A percentile compares a stretch with the other conserved stretches of the same genome.
phyloP scores from a whole-genome alignment of 2,888 invertebrate genomes.

The Esperia sulphurella region DNA sequence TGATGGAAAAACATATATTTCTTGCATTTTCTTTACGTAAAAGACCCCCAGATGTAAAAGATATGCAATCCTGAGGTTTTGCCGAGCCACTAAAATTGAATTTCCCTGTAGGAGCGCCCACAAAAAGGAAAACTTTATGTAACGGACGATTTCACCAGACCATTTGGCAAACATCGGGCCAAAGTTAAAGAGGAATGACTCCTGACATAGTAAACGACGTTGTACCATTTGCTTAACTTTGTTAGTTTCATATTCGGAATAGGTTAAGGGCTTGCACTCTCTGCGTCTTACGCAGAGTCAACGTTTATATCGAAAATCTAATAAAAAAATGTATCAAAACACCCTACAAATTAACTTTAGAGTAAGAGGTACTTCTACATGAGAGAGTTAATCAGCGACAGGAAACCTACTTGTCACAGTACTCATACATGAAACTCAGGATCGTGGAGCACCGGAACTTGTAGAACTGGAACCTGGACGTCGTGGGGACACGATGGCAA shows the following conservation, averaged over 20 bases:
- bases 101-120: slow-evolving; percentile 5
- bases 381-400: no score
- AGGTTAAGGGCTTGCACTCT: neutral
- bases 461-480: no score
- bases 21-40: neutral
- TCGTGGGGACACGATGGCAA: no score
- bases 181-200: slow-evolving; percentile 41
- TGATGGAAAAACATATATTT: neutral
- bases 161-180: slow-evolving; percentile 48
- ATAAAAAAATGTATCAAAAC: no score
- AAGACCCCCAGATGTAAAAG: slow-evolving; percentile 2
- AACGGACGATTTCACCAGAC: slow-evolving; percentile 48
- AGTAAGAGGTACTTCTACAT: no score
- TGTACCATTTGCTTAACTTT: slow-evolving; percentile 33
- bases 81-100: slow-evolving; percentile 14
- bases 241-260: neutral
- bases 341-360: no score
- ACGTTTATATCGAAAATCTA: no score
- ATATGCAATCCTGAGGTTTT: slow-evolving; percentile 10
- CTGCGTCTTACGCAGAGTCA: neutral
- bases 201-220: slow-evolving; percentile 33
- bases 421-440: no score
- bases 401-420: no score
- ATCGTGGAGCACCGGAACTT: no score
- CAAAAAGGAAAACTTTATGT: slow-evolving; percentile 40